Evolutionary conservation across 2,113 vertebrate genomes (phyloP).

Genomic region (Misgurnus mizolepis): DNA sequence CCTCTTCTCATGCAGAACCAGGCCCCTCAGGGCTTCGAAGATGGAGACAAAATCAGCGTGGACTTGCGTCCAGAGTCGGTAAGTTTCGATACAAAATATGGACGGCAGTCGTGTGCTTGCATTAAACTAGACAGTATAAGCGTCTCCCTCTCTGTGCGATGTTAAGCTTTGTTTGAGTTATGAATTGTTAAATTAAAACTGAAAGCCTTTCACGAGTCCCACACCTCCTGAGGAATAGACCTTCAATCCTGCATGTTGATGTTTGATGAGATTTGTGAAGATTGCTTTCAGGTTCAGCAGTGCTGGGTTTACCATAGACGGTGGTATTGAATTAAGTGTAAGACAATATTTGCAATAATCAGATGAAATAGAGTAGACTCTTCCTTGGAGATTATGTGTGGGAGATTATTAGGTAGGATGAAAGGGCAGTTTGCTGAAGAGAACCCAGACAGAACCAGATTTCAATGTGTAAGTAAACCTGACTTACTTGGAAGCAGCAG

Average conservation of each 20-base stretch:
- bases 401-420: neutral
- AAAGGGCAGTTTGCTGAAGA: neutral
- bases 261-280: neutral
- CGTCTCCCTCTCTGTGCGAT: neutral
- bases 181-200: neutral
- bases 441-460: neutral
- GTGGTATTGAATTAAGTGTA: constrained; percentile 8
- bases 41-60: constrained; percentile 76
- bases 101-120: too few species aligned
- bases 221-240: neutral
- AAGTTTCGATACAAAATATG: constrained; percentile 48
- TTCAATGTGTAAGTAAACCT: neutral
- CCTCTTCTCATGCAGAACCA: constrained; percentile 86
- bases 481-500: neutral
- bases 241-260: neutral
- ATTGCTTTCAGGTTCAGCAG: neutral
- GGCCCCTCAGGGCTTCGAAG: constrained; percentile 76
- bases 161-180: constrained; percentile 1
- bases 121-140: neutral
- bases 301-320: neutral
- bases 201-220: neutral
- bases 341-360: constrained; percentile 1
- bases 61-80: constrained; percentile 79
- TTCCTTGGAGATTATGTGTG: neutral
- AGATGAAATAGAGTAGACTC: neutral